These are phyloP conservation scores for Coracopsis vasa DNA, from an alignment of 2,113 vertebrate species.

Conservation along the genomic window DNA sequence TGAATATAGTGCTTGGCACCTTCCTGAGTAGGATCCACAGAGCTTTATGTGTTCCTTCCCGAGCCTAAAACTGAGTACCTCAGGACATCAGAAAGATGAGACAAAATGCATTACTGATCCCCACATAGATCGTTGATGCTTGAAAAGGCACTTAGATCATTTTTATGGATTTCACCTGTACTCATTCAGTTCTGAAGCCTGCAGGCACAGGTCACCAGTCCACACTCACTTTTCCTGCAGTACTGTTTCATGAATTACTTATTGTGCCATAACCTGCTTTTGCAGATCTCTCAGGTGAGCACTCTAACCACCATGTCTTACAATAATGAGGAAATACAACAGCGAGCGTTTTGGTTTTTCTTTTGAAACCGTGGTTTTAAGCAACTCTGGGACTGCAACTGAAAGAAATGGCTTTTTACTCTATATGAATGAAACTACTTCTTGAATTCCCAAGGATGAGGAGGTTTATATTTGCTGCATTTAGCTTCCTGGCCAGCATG, in stretches of 20 bases:
- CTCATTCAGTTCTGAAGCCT: not conserved
- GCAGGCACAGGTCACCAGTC: not conserved
- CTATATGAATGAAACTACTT: not conserved
- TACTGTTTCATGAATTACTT: not conserved
- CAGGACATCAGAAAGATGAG: not conserved
- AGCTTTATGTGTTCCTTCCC: not conserved
- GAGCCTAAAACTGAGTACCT: not conserved
- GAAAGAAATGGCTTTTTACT: not conserved
- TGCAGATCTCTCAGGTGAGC: not conserved
- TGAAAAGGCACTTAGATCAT: not conserved
- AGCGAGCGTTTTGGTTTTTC: not conserved
- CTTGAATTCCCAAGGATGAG: not conserved
- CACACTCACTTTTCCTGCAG: not conserved
- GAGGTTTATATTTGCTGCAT: not conserved
- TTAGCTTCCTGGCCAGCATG: not conserved
- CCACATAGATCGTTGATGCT: not conserved
- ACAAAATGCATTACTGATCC: not conserved
- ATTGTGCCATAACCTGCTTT: not conserved
- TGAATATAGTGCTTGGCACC: fast-evolving
- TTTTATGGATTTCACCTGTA: not conserved
- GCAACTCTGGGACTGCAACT: not conserved
- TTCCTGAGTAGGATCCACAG: not conserved
- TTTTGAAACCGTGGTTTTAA: not conserved
- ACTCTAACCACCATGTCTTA: not conserved
- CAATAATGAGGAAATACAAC: not conserved